Percentiles rank a stretch among this genome's conserved stretches.
Evolutionary conservation across 1,140 invertebrate genomes (phyloP).

Genomic region (Trachelipus rathkii): DNA sequence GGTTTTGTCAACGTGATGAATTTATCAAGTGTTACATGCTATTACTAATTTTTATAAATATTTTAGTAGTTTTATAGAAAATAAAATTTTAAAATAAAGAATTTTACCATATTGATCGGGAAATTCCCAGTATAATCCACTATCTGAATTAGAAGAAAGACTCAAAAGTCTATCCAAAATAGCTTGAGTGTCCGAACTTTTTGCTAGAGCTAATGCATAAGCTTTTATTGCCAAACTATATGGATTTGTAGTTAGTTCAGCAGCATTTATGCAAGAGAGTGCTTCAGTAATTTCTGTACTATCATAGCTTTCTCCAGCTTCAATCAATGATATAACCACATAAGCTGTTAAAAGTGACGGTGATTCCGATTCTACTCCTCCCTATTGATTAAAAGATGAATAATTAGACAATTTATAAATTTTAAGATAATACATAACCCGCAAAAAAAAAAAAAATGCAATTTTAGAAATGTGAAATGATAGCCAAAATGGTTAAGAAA

Average conservation of each 20-base stretch:
- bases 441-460: too few relatives aligned
- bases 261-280: constrained; percentile 14
- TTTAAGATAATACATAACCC: too few relatives aligned
- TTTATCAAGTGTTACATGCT: too few relatives aligned
- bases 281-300: constrained; percentile 10
- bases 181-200: constrained; percentile 45
- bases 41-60: too few relatives aligned
- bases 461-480: too few relatives aligned
- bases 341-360: constrained; percentile 59
- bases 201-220: constrained; percentile 60
- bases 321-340: constrained; percentile 49
- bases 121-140: constrained; percentile 52
- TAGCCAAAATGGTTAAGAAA: too few relatives aligned
- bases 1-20: too few relatives aligned
- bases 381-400: too few relatives aligned
- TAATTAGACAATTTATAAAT: too few relatives aligned
- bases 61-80: too few relatives aligned
- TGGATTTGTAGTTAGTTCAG: constrained; percentile 57
- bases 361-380: too few relatives aligned
- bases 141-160: constrained; percentile 44
- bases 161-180: constrained; percentile 39
- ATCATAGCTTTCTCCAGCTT: constrained; percentile 23
- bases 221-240: constrained; percentile 60
- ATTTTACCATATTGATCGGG: constrained; percentile 4
- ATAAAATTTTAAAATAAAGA: too few relatives aligned